These are phyloP conservation scores for Stenichneumon culpator DNA, from an alignment of 2,888 invertebrate species.

Conservation along the genomic window DNA sequence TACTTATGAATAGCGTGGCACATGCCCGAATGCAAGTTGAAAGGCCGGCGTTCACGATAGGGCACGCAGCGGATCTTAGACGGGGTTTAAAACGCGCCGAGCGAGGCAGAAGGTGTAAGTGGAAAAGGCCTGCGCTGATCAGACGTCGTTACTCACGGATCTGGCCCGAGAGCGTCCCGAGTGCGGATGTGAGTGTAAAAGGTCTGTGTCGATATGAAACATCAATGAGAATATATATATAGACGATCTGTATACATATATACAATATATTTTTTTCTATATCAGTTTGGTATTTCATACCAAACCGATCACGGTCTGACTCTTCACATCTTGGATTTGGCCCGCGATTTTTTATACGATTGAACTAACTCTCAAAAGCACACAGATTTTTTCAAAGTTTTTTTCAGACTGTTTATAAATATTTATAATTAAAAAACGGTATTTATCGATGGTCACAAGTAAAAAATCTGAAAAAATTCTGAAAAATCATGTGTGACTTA, in stretches of 20 bases:
- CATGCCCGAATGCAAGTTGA: not conserved
- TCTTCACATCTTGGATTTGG: too few species aligned
- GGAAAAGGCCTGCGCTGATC: not conserved
- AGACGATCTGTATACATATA: not conserved
- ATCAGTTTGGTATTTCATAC: too few species aligned
- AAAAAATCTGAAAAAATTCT: too few species aligned
- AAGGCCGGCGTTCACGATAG: not conserved
- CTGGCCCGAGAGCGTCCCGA: not conserved
- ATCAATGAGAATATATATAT: not conserved
- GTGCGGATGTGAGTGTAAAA: slow-evolving; percentile 1
- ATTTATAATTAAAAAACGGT: too few species aligned
- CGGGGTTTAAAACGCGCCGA: not conserved
- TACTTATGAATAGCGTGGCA: not conserved
- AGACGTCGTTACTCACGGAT: not conserved
- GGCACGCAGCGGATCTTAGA: not conserved
- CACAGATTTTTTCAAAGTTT: too few species aligned
- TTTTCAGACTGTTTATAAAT: too few species aligned
- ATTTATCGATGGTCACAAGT: too few species aligned
- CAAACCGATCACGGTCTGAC: too few species aligned
- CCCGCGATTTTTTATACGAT: too few species aligned
- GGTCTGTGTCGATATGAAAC: not conserved
- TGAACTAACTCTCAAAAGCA: too few species aligned
- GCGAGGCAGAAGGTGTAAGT: not conserved
- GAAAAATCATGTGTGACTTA: too few species aligned
- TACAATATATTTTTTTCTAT: not conserved